Evolutionary conservation across 2,797 vertebrate genomes (phyloP).

Genomic region (Champsocephalus esox): DNA sequence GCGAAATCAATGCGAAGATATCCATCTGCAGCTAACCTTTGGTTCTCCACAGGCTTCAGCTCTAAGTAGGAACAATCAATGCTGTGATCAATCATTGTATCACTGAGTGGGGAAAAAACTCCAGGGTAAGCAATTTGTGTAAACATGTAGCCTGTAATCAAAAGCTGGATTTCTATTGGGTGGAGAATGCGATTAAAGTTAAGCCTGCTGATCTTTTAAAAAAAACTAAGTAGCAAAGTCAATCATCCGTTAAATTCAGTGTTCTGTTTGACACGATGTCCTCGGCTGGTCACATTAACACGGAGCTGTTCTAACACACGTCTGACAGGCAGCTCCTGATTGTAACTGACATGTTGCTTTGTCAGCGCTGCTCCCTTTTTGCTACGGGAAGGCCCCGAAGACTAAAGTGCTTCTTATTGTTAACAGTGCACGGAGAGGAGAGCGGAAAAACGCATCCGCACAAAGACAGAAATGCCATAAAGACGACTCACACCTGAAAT

Average conservation of each 20-base stretch:
- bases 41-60: conserved; percentile 26
- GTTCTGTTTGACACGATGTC: conserved; percentile 30
- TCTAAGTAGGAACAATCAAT: conserved; percentile 69
- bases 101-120: conserved; percentile 32
- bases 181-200: not conserved
- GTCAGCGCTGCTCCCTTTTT: conserved; percentile 46
- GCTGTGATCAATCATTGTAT: conserved; percentile 64
- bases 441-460: not conserved
- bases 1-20: conserved; percentile 66
- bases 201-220: not conserved
- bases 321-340: conserved; percentile 37
- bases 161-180: conserved; percentile 9
- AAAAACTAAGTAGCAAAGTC: not conserved
- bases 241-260: conserved; percentile 2
- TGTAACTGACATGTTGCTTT: conserved; percentile 54
- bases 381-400: conserved; percentile 17
- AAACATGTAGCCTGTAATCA: conserved; percentile 20
- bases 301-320: conserved; percentile 11
- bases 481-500: conserved; percentile 7
- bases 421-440: conserved; percentile 13
- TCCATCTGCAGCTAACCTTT: conserved; percentile 67
- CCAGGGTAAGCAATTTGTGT: conserved; percentile 36
- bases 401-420: conserved; percentile 38
- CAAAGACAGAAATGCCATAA: conserved; percentile 16
- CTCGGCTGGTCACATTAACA: conserved; percentile 22